A percentile compares a stretch with the other conserved stretches of the same genome.
phyloP scores from a whole-genome alignment of 2,113 vertebrate species.

The Telmatochromis bifrenatus region DNA sequence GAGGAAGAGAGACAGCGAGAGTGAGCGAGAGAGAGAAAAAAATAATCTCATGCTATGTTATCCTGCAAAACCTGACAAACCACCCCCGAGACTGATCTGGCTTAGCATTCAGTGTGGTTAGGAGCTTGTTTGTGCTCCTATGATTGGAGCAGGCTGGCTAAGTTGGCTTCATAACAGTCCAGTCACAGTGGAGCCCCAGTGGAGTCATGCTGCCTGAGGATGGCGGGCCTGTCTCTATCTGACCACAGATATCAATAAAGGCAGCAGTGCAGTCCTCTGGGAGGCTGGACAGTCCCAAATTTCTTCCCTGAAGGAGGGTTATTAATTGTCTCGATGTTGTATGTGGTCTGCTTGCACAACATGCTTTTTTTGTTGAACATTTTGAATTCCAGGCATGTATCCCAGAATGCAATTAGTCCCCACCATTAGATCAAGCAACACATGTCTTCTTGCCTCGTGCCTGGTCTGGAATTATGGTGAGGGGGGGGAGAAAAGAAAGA shows the following conservation, averaged over 20 bases:
- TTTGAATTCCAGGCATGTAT: constrained; percentile 64
- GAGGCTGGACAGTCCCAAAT: constrained; percentile 55
- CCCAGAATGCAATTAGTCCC: constrained; percentile 72
- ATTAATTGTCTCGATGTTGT: constrained; percentile 66
- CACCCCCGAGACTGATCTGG: constrained; percentile 66
- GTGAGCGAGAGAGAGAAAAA: constrained; percentile 3
- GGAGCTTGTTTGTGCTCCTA: constrained; percentile 62
- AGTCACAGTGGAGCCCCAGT: constrained; percentile 59
- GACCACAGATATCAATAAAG: constrained; percentile 66
- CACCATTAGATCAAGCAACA: constrained; percentile 67
- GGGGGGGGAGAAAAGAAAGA: constrained; percentile 60
- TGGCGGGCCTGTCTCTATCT: constrained; percentile 55
- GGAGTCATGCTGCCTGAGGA: constrained; percentile 56
- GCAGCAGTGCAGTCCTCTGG: constrained; percentile 46
- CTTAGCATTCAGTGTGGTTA: constrained; percentile 63
- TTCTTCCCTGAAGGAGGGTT: constrained; percentile 51
- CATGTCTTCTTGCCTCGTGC: constrained; percentile 51
- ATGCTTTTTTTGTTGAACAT: constrained; percentile 43
- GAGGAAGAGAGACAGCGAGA: constrained; percentile 14
- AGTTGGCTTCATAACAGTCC: constrained; percentile 66
- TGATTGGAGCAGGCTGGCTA: constrained; percentile 61
- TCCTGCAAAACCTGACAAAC: constrained; percentile 69
- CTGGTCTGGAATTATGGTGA: constrained; percentile 57
- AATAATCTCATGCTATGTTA: constrained; percentile 72
- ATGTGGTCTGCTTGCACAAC: constrained; percentile 46